Base-by-base conservation (phyloP, 1,140 invertebrate species). In the Sipha flava region DNA sequence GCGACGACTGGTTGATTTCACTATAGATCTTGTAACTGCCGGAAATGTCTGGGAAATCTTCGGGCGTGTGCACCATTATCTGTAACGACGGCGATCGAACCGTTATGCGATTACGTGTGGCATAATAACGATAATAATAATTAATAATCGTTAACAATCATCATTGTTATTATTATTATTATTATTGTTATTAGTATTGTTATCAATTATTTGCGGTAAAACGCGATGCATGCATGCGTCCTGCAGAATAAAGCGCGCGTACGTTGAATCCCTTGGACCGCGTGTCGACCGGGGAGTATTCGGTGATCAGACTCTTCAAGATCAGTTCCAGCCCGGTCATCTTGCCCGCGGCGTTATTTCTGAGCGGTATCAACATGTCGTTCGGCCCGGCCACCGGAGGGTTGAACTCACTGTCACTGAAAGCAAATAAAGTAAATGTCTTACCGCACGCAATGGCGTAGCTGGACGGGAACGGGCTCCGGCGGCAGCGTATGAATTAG, bases 291-390 rank as follows among this genome's bases (percentile, higher is more conserved):
- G 81, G 72, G 6, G 82, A 72, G 21, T 81, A 59, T 57, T 82
- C 82, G n/a, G 77, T 37, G 12, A 81, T 77, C 43, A 81, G 37
- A 14, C 73, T 79, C 37, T 79, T 82, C 43, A 82, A 26, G 1
- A 77, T 37, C 10, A 82, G 29, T 45, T 81, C 80, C 2, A 82
- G 29, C 0, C 82, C 82, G 0, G 81, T 81, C 62, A 79, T 81
- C 72, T 68, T 82, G 2, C 82, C 82, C 6, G 82, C 82, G 6
- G 81, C 80, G 37, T 82, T 82, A 14, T 82, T 82, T 16, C 81
- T 40, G 16, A 81, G 49, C 1, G 79, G 54, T 45, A 82, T 47
- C 10, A 81, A 31, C 16, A 9, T 16, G 0, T 75, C 82, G 6
- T 81, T n/a, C 4, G 34, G 12, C 3, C 47, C 26, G 40, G 40